These are phyloP conservation scores for Digitonthophagus gazella DNA, from an alignment of 2,888 invertebrate genomes.

Conservation along the genomic window DNA sequence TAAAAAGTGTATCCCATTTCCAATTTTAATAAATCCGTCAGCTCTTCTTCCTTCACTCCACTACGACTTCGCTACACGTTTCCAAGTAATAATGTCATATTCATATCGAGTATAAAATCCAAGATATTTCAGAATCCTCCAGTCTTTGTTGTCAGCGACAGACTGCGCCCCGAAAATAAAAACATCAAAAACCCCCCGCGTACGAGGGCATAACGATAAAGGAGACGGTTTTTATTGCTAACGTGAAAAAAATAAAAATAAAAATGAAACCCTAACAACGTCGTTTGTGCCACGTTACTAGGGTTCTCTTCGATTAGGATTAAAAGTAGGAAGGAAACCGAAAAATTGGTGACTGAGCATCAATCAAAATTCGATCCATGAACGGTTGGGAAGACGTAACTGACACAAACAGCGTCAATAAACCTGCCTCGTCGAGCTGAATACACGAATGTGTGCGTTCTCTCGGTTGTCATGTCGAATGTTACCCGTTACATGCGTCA, in stretches of 20 bases:
- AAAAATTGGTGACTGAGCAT: background rate
- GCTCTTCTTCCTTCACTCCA: no score
- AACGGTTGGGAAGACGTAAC: background rate
- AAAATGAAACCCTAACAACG: no score
- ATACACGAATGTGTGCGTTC: background rate
- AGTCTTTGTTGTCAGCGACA: background rate
- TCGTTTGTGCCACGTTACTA: no score
- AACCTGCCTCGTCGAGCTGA: background rate
- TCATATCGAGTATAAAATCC: no score
- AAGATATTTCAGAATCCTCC: background rate
- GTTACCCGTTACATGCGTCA: background rate
- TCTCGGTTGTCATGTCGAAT: conserved; percentile 3
- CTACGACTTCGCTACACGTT: no score
- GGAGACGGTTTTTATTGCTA: background rate
- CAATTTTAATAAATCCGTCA: no score
- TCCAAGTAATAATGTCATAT: background rate
- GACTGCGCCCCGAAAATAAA: background rate
- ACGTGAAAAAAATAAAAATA: no score
- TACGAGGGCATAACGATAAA: background rate
- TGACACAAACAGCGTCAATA: conserved; percentile 1
- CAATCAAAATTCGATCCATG: background rate
- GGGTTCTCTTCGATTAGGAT: background rate
- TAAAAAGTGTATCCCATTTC: no score
- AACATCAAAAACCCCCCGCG: background rate
- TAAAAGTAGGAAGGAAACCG: background rate